Base-by-base conservation (phyloP, 1,140 invertebrate species). In the Whitmania pigra region DNA sequence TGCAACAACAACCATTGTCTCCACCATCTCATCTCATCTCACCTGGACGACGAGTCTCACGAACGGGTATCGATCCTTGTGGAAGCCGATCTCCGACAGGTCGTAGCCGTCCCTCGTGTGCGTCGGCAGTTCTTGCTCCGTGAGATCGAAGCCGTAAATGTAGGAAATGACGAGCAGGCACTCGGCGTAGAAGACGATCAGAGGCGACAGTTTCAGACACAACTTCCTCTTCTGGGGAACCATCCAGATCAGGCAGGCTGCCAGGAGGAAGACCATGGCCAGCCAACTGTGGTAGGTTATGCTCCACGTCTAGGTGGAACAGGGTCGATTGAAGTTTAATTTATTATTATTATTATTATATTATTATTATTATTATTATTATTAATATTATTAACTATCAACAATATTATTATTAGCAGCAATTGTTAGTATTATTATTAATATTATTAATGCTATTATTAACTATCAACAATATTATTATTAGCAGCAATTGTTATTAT, bases 221-320 rank as follows among this genome's bases (percentile, higher is more conserved):
- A 89, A 89, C 72, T 88, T 87, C 27, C 95, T 85, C 78, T 97
- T 94, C 82, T 96, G 89, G 87, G 92, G 76, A 15, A 95, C 88
- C 85, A 98, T 90, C 95, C 95, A 99, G 43, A 98, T 86, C 36
- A 96, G 83, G 79, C 94, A 92, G 0, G 95, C 93, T 88, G 90
- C 92, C 71, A 98, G 81, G 3, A 99, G 84, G 36, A 97, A 86
- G 9, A 94, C 89, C 79, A 98, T 96, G 0, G 94, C 94, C 70
- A 97, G 84, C 92, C 94, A 97, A 78, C 92, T 95, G 81, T 97
- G 93, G 80, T 94, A 99, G 75, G 94, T 93, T 78, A 99, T 97
- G 78, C 93, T 96, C 95, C 95, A 99, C 0, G 92, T 89, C 92
- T 90, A 75, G 31, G 78, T 73, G 31, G 31, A 36, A 3, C 31